phyloP scores from a whole-genome alignment of 2,797 vertebrate genomes.

The Neopelma chrysocephalum region DNA sequence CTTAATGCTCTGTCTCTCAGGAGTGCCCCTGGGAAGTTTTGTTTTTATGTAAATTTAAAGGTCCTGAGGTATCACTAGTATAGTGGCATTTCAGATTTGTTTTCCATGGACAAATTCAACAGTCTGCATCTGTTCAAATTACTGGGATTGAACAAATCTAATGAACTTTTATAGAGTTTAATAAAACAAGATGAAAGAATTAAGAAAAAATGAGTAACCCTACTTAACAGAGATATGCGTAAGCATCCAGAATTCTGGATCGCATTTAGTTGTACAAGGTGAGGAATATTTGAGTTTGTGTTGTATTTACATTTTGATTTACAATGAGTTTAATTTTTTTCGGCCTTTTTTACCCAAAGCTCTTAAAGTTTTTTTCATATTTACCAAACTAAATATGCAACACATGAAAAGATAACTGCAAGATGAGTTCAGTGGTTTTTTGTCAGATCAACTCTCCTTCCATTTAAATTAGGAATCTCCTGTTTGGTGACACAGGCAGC shows the following conservation, averaged over 20 bases:
- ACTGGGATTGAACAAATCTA: not conserved
- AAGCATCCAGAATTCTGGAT: not conserved
- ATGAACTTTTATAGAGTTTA: not conserved
- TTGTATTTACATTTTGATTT: not conserved
- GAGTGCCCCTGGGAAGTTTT: not conserved
- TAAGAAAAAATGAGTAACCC: not conserved
- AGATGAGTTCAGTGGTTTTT: not conserved
- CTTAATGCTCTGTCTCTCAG: not conserved
- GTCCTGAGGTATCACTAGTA: not conserved
- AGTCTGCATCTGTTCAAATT: not conserved
- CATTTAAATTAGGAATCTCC: not conserved
- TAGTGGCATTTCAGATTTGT: not conserved
- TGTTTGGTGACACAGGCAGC: not conserved
- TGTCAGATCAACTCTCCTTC: not conserved
- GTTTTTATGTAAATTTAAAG: not conserved
- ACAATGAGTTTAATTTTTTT: not conserved
- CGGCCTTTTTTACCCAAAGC: not conserved
- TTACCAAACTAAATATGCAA: not conserved
- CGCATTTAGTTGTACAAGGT: not conserved
- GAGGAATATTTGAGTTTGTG: not conserved
- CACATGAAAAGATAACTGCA: not conserved
- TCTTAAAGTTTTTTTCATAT: not conserved
- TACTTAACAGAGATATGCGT: not conserved
- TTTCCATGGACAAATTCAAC: not conserved
- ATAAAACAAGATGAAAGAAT: not conserved